Conservation (phyloP, 2,797 vertebrate species). For the Peromyscus eremicus region DNA sequence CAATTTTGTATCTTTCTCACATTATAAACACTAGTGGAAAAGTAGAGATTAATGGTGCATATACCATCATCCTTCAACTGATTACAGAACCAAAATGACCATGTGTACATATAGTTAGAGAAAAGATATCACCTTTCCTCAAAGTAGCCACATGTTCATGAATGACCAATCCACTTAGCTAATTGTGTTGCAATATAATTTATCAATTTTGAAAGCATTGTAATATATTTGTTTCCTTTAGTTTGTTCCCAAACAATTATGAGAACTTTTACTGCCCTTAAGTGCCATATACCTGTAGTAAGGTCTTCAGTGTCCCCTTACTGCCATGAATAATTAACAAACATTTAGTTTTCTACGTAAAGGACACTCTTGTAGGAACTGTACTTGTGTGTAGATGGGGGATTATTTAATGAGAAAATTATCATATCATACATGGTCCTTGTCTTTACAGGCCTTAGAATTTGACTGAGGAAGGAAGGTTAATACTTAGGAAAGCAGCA, state of each 20-base stretch:
- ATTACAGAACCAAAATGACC: conserved; percentile 39
- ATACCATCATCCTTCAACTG: neutral
- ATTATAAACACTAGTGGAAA: conserved; percentile 35
- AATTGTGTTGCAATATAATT: conserved; percentile 29
- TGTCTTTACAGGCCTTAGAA: conserved; percentile 7
- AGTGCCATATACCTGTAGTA: neutral
- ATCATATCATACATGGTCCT: neutral
- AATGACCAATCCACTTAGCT: conserved; percentile 31
- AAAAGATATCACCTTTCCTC: neutral
- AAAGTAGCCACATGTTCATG: conserved; percentile 31
- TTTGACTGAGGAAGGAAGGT: neutral
- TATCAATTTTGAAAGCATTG: conserved; percentile 36
- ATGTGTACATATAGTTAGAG: conserved; percentile 6
- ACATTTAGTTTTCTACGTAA: conserved; percentile 9
- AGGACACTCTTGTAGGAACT: neutral
- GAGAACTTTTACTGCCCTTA: conserved; percentile 26
- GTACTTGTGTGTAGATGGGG: neutral
- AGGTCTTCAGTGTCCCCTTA: conserved; percentile 23
- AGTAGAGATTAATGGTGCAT: conserved; percentile 46
- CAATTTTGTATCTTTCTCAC: conserved; percentile 31
- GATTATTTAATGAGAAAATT: neutral
- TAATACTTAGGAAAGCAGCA: conserved; percentile 50
- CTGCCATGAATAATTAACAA: conserved; percentile 18
- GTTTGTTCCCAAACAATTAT: conserved; percentile 53
- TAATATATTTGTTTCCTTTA: conserved; percentile 48